Evolutionary conservation across 1,140 invertebrate genomes (phyloP).

Genomic region (Globodera rostochiensis): DNA sequence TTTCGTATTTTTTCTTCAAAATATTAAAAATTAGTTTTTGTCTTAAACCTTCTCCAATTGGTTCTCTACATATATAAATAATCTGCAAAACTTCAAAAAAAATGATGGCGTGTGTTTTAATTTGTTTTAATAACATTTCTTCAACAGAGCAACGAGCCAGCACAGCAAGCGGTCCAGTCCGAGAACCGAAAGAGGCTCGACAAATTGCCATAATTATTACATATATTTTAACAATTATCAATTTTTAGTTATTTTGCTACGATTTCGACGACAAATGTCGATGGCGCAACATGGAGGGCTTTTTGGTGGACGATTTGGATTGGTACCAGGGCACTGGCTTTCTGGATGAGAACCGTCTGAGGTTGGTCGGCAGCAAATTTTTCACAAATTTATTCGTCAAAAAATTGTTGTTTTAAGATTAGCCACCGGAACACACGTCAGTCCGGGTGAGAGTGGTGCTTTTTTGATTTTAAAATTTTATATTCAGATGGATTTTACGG

Average conservation of each 20-base stretch:
- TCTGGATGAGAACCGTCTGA: slow-evolving; percentile 52
- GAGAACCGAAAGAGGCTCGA: neutral
- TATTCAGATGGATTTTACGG: slow-evolving; percentile 58
- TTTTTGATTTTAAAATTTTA: neutral
- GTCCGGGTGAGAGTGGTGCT: slow-evolving; percentile 41
- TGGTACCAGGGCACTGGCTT: slow-evolving; percentile 61
- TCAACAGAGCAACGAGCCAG: neutral
- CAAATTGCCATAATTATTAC: neutral
- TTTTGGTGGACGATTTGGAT: slow-evolving; percentile 63
- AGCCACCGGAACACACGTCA: slow-evolving; percentile 59
- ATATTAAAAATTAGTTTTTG: no score
- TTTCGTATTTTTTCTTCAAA: no score
- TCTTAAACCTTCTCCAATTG: no score
- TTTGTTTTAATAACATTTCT: no score
- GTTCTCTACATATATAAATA: no score
- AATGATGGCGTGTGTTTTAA: no score
- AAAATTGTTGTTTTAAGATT: slow-evolving; percentile 29
- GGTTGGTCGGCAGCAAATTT: neutral
- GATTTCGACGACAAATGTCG: slow-evolving; percentile 61
- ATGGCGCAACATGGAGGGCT: slow-evolving; percentile 63
- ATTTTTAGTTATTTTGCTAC: slow-evolving; percentile 48
- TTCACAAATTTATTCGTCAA: no score
- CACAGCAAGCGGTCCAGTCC: slow-evolving; percentile 7
- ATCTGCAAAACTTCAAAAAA: no score
- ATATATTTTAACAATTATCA: neutral